Evolutionary conservation across 1,140 invertebrate species (phyloP), one percentile per base, ranked within the genome.

Genomic region (Trachelipus rathkii): DNA sequence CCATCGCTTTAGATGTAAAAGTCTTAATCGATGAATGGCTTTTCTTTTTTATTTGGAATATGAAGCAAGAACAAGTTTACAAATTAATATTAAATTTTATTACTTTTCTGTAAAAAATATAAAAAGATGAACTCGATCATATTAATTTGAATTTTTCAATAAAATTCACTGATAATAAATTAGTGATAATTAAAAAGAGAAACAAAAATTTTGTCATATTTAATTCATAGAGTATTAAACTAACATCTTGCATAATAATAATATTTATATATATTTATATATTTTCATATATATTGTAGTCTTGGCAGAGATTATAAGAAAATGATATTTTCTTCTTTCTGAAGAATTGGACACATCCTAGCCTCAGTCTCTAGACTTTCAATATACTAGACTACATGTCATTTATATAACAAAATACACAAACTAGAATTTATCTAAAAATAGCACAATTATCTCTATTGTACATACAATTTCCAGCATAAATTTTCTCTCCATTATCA

Each of bases 381-480:
- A 33, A 33, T 33, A 71, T 77, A 79, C 78, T 76, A 79, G 78
- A 77, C 78, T 79, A 79, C 78, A 76, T 79, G 72, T 76, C 75
- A 79, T 72, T 76, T 79, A 79, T 79, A 79, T 79, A 78, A 79
- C 78, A 79, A 79, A 79, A 75, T 79, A 79, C 78, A 79, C 78
- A 79, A 79, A 79, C 78, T 79, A 79, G 78, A 79, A 72, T 76
- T 75, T 79, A 74, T 79, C 78, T 79, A 79, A 79, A 78, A 79
- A 79, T 79, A 79, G 78, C 78, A 79, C 78, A 78, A 70, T 76
- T 76, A 76, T 79, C 76, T 73, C 75, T 79, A 79, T 72, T 79
- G 50, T 60, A 19, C 19, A 60, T 60, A 60, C 50, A 60, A 4
- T 15, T 60, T 19, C n/a, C n/a, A 60, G 50, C 50, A 60, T 60